A percentile compares a stretch with the other conserved stretches of the same genome.
Evolutionary conservation across 1,140 invertebrate genomes (phyloP).

Genomic region (Cyclargus thomasi): DNA sequence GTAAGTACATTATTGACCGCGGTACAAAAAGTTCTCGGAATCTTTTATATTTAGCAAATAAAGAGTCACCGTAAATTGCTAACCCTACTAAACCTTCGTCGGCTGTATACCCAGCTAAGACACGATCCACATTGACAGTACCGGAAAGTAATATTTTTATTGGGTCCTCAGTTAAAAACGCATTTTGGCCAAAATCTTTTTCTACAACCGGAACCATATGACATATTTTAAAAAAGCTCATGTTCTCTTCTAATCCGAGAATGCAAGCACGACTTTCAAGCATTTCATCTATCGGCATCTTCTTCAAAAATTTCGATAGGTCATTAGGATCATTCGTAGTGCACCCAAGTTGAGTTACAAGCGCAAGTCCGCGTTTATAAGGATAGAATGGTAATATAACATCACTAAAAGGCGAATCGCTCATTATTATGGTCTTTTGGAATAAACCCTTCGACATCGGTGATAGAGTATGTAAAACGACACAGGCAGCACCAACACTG

Average conservation of each 20-base stretch:
- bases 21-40: not conserved
- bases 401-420: constrained; percentile 39
- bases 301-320: not conserved
- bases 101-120: constrained; percentile 5
- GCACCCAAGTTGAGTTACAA: constrained; percentile 40
- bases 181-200: constrained; percentile 44
- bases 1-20: not conserved
- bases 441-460: constrained; percentile 66
- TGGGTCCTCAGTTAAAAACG: constrained; percentile 50
- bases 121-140: not conserved
- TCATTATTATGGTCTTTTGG: constrained; percentile 43
- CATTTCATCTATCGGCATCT: not conserved
- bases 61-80: not conserved
- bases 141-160: not conserved
- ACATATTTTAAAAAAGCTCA: not conserved
- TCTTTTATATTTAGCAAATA: not conserved
- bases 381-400: constrained; percentile 37
- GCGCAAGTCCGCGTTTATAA: constrained; percentile 33
- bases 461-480: constrained; percentile 39
- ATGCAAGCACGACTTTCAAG: not conserved
- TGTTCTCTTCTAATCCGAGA: not conserved
- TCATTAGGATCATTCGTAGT: constrained; percentile 30
- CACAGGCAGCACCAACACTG: constrained; percentile 76
- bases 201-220: constrained; percentile 51
- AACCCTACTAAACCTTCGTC: not conserved